These are phyloP conservation scores for Trissolcus brochymenae DNA, from an alignment of 2,888 invertebrate species.

Conservation along the genomic window DNA sequence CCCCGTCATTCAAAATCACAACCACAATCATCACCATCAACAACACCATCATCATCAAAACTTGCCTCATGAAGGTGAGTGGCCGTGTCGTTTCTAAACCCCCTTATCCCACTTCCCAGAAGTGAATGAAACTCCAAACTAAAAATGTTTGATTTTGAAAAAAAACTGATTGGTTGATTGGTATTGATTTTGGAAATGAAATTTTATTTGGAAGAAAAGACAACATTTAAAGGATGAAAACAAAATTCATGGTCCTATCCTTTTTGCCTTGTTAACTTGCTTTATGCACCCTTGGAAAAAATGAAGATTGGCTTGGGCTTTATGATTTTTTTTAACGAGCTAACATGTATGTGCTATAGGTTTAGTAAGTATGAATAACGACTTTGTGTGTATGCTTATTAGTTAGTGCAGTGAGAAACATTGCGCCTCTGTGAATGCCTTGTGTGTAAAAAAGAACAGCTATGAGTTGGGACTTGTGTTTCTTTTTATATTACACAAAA, in stretches of 20 bases:
- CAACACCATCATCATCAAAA: slow-evolving; percentile 69
- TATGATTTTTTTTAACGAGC: slow-evolving; percentile 19
- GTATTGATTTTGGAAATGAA: neutral
- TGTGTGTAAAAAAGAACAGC: neutral
- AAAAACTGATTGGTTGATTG: neutral
- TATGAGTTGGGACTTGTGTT: neutral
- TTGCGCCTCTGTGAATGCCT: slow-evolving; percentile 30
- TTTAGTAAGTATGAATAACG: slow-evolving; percentile 35
- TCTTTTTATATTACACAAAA: slow-evolving; percentile 12
- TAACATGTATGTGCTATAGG: slow-evolving; percentile 33
- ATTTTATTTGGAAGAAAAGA: neutral
- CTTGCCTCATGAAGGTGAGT: slow-evolving; percentile 74
- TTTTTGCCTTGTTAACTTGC: slow-evolving; percentile 15
- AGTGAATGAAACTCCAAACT: slow-evolving; percentile 3
- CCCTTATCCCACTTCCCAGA: neutral
- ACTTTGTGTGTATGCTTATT: slow-evolving; percentile 42
- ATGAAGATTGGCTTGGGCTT: slow-evolving; percentile 11
- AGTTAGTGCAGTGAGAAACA: slow-evolving; percentile 10
- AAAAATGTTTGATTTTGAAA: neutral
- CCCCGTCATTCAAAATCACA: slow-evolving; percentile 72
- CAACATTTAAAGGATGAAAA: neutral
- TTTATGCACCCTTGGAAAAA: slow-evolving; percentile 20
- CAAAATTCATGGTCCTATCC: neutral
- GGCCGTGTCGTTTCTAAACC: slow-evolving; percentile 21
- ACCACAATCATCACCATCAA: slow-evolving; percentile 70